Conservation (phyloP, 2,888 invertebrate genomes). For the Tinea semifulvella region DNA sequence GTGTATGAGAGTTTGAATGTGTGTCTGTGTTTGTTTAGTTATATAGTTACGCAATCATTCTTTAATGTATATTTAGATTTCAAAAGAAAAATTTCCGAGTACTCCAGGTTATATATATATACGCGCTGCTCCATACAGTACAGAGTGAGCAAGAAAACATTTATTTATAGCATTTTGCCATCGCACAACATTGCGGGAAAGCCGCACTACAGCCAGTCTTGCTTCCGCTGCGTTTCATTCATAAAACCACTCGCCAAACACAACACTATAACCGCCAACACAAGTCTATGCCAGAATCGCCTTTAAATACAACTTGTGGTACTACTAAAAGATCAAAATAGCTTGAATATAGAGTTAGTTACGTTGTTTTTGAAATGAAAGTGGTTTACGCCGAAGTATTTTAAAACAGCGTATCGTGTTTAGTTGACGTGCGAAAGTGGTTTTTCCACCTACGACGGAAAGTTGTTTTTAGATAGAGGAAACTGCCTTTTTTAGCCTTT, state of each 20-base stretch:
- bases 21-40: too few species aligned
- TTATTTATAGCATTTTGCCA: too few species aligned
- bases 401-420: slow-evolving; percentile 57
- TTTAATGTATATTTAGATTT: too few species aligned
- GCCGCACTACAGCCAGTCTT: slow-evolving; percentile 57
- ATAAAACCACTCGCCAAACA: slow-evolving; percentile 41
- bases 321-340: slow-evolving; percentile 24
- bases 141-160: too few species aligned
- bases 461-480: slow-evolving; percentile 58
- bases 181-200: too few species aligned
- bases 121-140: too few species aligned
- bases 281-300: slow-evolving; percentile 13
- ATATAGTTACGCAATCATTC: too few species aligned
- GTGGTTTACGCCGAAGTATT: slow-evolving; percentile 42
- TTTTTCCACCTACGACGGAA: slow-evolving; percentile 49
- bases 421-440: slow-evolving; percentile 51
- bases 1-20: too few species aligned
- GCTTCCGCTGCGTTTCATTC: slow-evolving; percentile 65
- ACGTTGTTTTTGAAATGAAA: background rate
- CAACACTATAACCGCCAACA: slow-evolving; percentile 22
- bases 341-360: background rate
- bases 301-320: slow-evolving; percentile 29
- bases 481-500: slow-evolving; percentile 37
- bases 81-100: too few species aligned
- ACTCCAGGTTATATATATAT: too few species aligned